phyloP scores from a whole-genome alignment of 2,797 vertebrate genomes.

The Melanotaenia pygmaea region DNA sequence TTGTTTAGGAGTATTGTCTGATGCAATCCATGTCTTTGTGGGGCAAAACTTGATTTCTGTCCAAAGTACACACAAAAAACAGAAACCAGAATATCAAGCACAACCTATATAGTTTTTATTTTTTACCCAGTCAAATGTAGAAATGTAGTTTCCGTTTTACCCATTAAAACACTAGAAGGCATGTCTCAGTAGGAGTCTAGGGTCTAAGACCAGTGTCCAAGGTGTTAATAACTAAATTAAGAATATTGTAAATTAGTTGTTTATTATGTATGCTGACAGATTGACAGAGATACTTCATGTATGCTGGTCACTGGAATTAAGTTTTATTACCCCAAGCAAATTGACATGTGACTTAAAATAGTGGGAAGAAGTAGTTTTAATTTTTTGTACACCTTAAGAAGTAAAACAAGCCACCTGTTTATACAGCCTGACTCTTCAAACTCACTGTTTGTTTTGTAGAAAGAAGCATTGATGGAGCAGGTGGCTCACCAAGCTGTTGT shows the following conservation, averaged over 20 bases:
- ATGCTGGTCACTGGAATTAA: not conserved
- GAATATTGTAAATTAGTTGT: not conserved
- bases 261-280: not conserved
- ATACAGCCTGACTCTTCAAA: too few species aligned
- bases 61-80: not conserved
- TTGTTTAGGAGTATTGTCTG: not conserved
- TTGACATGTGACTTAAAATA: not conserved
- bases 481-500: slow-evolving; percentile 97
- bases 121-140: not conserved
- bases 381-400: not conserved
- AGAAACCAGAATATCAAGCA: not conserved
- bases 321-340: not conserved
- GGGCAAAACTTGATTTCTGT: not conserved
- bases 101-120: not conserved
- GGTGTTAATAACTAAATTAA: not conserved
- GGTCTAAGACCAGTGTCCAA: too few species aligned
- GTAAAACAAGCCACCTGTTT: not conserved
- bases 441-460: slow-evolving; percentile 78
- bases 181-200: too few species aligned
- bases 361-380: not conserved
- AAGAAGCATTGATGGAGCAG: slow-evolving; percentile 96
- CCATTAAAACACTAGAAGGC: too few species aligned
- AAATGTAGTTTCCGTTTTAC: not conserved
- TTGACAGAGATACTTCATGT: not conserved
- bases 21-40: not conserved